A percentile compares a stretch with the other conserved stretches of the same genome.
phyloP scores from a whole-genome alignment of 2,797 vertebrate species.

The Chaetodon trifasciatus region DNA sequence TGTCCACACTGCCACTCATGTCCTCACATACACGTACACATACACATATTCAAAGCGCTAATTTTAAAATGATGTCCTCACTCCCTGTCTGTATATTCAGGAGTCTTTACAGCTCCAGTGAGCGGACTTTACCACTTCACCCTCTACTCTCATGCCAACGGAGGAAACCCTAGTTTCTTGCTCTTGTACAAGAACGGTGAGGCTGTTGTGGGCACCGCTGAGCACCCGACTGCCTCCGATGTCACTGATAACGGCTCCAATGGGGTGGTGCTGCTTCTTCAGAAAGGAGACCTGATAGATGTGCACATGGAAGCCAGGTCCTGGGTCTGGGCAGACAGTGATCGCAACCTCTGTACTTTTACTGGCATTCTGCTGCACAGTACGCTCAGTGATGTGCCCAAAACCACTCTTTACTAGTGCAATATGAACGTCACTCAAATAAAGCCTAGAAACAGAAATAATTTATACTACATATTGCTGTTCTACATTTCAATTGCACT shows the following conservation, averaged over 20 bases:
- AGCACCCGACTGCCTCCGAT: conserved; percentile 34
- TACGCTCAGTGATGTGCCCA: neutral
- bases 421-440: neutral
- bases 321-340: conserved; percentile 57
- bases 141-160: conserved; percentile 49
- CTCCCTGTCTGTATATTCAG: neutral
- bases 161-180: conserved; percentile 41
- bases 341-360: conserved; percentile 56
- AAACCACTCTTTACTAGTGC: neutral
- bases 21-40: too few species aligned
- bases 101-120: conserved; percentile 53
- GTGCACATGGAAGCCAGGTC: conserved; percentile 49
- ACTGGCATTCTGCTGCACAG: conserved; percentile 54
- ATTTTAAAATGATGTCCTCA: too few species aligned
- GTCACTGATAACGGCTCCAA: conserved; percentile 53
- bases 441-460: neutral
- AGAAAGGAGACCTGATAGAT: conserved; percentile 45
- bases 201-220: conserved; percentile 28
- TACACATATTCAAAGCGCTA: neutral
- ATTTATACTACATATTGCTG: neutral
- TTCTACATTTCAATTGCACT: neutral
- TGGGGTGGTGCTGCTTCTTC: conserved; percentile 45
- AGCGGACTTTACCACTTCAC: conserved; percentile 58
- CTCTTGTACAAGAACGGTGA: conserved; percentile 44
- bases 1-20: too few species aligned